Conservation (phyloP, 2,888 invertebrate species). For the Acanthoscelides obtectus region DNA sequence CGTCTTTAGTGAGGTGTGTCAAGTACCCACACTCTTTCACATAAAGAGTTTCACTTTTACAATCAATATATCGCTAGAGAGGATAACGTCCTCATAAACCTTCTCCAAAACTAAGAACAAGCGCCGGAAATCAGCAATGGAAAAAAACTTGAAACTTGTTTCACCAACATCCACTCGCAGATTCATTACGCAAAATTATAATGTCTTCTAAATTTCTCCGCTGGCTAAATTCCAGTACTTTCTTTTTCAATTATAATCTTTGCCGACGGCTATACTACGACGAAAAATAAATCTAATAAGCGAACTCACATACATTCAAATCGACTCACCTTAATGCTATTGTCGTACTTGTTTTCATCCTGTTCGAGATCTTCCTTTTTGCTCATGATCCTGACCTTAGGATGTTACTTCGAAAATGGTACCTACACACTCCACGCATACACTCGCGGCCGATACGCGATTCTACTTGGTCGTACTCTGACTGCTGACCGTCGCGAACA, state of each 20-base stretch:
- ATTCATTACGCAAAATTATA: background rate
- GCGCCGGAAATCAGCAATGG: background rate
- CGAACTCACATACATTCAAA: no score
- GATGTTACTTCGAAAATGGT: background rate
- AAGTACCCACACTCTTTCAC: background rate
- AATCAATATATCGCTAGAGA: background rate
- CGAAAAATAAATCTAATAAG: background rate
- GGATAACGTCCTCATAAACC: background rate
- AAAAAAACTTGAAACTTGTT: background rate
- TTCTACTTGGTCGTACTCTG: background rate
- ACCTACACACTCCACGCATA: background rate
- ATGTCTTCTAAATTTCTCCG: background rate
- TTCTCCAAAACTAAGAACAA: background rate
- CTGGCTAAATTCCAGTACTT: background rate
- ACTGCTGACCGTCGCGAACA: background rate
- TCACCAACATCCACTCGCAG: background rate
- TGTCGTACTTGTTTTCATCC: background rate
- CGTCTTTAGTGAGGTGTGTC: no score
- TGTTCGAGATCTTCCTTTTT: background rate
- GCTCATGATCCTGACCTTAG: background rate
- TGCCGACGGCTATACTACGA: no score
- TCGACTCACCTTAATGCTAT: background rate
- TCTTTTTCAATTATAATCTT: background rate
- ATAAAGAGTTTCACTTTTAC: background rate
- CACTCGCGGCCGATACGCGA: background rate